phyloP scores from a whole-genome alignment of 2,888 invertebrate genomes.

The Zygaena filipendulae region DNA sequence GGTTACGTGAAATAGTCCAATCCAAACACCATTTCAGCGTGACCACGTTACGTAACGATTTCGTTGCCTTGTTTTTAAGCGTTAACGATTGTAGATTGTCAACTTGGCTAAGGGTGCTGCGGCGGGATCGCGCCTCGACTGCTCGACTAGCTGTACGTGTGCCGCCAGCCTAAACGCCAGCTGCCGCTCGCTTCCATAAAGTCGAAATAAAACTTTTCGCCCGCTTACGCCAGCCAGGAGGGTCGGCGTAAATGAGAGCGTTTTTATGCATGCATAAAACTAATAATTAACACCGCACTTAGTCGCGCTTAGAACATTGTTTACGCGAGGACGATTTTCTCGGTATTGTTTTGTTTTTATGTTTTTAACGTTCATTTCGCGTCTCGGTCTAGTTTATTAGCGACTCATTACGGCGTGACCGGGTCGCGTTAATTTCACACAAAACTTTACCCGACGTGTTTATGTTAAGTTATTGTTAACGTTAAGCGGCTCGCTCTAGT shows the following conservation, averaged over 20 bases:
- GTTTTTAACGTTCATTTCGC: conserved; percentile 25
- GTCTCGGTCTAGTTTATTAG: conserved; percentile 37
- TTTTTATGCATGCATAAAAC: conserved; percentile 51
- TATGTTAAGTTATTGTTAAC: too few species aligned
- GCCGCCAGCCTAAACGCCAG: conserved; percentile 29
- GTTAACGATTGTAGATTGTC: too few species aligned
- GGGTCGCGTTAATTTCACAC: conserved; percentile 6
- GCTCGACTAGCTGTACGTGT: too few species aligned
- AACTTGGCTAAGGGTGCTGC: too few species aligned
- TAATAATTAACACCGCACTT: conserved; percentile 53
- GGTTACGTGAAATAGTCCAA: too few species aligned
- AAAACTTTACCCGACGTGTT: too few species aligned
- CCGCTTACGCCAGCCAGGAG: conserved; percentile 22
- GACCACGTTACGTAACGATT: too few species aligned
- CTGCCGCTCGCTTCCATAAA: conserved; percentile 25
- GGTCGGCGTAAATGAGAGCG: conserved; percentile 19
- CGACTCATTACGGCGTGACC: conserved; percentile 36
- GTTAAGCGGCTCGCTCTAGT: too few species aligned
- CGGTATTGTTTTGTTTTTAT: conserved; percentile 44
- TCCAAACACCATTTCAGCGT: too few species aligned
- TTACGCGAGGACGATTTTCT: conserved; percentile 42
- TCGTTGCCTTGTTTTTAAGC: too few species aligned
- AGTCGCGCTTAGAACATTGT: conserved; percentile 44
- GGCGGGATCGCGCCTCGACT: too few species aligned
- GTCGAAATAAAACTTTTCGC: conserved; percentile 25